Base-by-base conservation (phyloP, 2,888 invertebrate species). In the Stenoptilia bipunctidactyla region DNA sequence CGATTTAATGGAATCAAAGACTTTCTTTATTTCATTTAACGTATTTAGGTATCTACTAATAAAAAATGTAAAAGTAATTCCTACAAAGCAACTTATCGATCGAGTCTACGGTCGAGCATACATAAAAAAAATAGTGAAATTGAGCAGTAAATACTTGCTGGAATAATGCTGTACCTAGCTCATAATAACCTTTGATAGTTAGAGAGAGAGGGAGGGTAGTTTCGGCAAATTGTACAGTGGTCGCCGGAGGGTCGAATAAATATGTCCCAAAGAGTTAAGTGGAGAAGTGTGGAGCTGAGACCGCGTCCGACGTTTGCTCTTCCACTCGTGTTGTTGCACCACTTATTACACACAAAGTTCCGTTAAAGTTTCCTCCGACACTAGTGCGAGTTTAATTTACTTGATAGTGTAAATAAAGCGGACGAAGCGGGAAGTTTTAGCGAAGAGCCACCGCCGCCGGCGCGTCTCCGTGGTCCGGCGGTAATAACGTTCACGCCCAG, bases 301-400 rank as follows among this genome's bases (percentile, higher is more conserved):
- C 77, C 80, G 79, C 76, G 80, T 70, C 82, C 77, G 67, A 76
- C 84, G 84, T 84, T 84, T 80, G 80, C 84, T 83, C 82, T 83
- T 82, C 80, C 74, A 77, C 74, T 80, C 72, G 76, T 77, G 84
- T 83, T 82, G 83, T 83, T 85, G 82, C 83, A 82, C 83, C 82
- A 84, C 85, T 84, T 84, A 84, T 84, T 85, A 85, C 83, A 80
- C 77, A 80, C 80, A 76, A 84, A 83, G 82, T 83, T 83, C 80
- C 66, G 77, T 70, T 73, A 79, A 83, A 83, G 82, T 83, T 83
- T 80, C 66, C 75, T 71, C 77, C 73, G 66, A 71, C 80, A 74
- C 80, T 80, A 71, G 82, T 63, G 75, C 61, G 79, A 83, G 85
- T 83, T 84, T 85, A 85, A 85, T 85, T 85, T 85, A 84, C 79